These are phyloP conservation scores for Luperina testacea DNA, from an alignment of 2,888 invertebrate genomes.

Conservation along the genomic window DNA sequence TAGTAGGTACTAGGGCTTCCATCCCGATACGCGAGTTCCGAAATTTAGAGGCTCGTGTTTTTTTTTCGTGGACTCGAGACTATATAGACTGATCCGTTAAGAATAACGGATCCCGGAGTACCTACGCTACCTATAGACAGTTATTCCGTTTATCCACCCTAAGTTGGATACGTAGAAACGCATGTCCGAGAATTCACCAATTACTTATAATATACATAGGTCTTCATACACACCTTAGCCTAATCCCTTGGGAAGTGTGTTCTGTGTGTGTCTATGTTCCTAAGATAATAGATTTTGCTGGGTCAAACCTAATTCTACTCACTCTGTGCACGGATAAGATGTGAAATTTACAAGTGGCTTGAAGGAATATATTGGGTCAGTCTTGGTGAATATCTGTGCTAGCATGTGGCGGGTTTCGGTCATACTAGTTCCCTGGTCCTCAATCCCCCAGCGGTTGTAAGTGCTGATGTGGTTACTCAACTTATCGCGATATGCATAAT, in stretches of 20 bases:
- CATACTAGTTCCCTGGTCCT: slow-evolving; percentile 80
- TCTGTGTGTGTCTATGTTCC: too few species aligned
- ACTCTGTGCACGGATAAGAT: slow-evolving; percentile 88
- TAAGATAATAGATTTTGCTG: neutral
- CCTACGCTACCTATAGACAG: too few species aligned
- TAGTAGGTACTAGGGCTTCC: too few species aligned
- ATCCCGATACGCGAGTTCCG: too few species aligned
- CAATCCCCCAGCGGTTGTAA: slow-evolving; percentile 83
- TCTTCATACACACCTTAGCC: neutral
- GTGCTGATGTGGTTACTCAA: slow-evolving; percentile 87
- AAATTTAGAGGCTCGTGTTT: too few species aligned
- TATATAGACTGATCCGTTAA: too few species aligned
- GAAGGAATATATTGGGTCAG: slow-evolving; percentile 83
- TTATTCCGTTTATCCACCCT: too few species aligned
- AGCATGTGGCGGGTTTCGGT: slow-evolving; percentile 88
- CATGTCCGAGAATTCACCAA: too few species aligned
- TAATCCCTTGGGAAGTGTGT: neutral
- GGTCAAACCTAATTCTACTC: slow-evolving; percentile 64
- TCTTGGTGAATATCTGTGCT: slow-evolving; percentile 83
- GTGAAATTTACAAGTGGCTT: slow-evolving; percentile 87
- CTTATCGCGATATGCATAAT: slow-evolving; percentile 85
- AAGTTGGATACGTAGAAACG: too few species aligned
- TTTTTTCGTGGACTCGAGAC: too few species aligned
- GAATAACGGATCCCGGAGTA: too few species aligned
- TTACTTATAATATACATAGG: too few species aligned